Conservation (phyloP, 2,113 vertebrate genomes). For the Hiodon tergisus region DNA sequence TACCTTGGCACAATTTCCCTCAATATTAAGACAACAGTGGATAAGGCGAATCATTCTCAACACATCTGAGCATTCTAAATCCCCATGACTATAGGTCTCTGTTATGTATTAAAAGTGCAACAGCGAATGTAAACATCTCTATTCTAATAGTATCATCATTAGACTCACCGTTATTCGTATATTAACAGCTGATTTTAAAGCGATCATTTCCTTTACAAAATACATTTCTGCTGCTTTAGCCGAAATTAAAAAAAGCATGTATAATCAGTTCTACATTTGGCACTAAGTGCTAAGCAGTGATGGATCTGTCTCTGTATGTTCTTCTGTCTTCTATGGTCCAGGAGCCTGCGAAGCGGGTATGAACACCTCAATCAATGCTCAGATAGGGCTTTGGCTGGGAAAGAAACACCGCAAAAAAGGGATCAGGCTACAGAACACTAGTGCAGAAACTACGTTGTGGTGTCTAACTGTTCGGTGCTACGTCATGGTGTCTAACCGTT, state of each 20-base stretch:
- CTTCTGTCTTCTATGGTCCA: conserved; percentile 25
- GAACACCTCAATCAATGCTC: conserved; percentile 72
- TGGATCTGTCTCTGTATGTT: conserved; percentile 17
- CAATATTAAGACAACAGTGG: conserved; percentile 45
- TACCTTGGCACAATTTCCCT: conserved; percentile 35
- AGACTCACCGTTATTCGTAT: conserved; percentile 41
- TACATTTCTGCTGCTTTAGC: conserved; percentile 28
- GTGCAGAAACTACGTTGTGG: background rate
- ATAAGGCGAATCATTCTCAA: conserved; percentile 49
- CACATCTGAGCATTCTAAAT: conserved; percentile 43
- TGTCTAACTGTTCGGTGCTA: background rate
- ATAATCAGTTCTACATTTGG: conserved; percentile 31
- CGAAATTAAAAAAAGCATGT: conserved; percentile 33
- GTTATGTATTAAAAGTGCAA: conserved; percentile 77
- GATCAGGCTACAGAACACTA: background rate
- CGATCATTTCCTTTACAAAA: conserved; percentile 36
- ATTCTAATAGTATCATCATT: conserved; percentile 59
- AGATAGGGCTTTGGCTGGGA: conserved; percentile 80
- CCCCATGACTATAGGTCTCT: conserved; percentile 58
- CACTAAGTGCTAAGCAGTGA: conserved; percentile 18
- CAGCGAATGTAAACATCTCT: conserved; percentile 64
- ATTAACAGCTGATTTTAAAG: conserved; percentile 41
- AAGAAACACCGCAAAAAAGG: conserved; percentile 28
- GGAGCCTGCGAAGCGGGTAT: conserved; percentile 29
- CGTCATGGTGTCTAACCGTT: background rate